Percentiles rank a stretch among this genome's conserved stretches.
phyloP scores from a whole-genome alignment of 2,888 invertebrate genomes.

The Phortica magna region DNA sequence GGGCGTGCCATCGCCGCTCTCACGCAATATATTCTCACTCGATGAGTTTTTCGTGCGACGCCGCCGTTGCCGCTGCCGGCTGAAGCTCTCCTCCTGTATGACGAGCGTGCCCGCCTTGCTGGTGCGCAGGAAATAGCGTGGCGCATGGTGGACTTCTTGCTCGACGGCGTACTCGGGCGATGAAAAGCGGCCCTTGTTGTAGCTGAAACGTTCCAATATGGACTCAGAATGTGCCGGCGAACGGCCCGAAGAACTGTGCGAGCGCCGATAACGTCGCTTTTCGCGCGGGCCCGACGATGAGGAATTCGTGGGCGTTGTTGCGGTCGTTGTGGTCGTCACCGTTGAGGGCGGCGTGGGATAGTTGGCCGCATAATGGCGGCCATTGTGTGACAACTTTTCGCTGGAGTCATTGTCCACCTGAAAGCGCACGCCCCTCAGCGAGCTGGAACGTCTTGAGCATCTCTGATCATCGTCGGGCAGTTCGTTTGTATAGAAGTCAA shows the following conservation, averaged over 20 bases:
- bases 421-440: constrained; percentile 71
- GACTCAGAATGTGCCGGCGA: constrained; percentile 65
- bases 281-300: constrained; percentile 70
- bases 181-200: constrained; percentile 73
- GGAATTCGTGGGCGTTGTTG: constrained; percentile 54
- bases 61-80: constrained; percentile 65
- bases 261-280: constrained; percentile 74
- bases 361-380: background rate
- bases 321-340: constrained; percentile 58
- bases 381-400: background rate
- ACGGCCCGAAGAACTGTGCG: constrained; percentile 65
- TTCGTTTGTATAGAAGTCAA: constrained; percentile 61
- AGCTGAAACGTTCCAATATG: constrained; percentile 76
- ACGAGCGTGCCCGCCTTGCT: constrained; percentile 80
- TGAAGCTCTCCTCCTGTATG: constrained; percentile 79
- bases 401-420: constrained; percentile 50
- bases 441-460: constrained; percentile 66
- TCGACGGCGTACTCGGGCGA: constrained; percentile 73
- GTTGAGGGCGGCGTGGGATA: constrained; percentile 66
- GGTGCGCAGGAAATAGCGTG: constrained; percentile 79
- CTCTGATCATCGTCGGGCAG: constrained; percentile 57
- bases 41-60: constrained; percentile 69
- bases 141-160: constrained; percentile 55
- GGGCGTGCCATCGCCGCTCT: constrained; percentile 22
- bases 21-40: constrained; percentile 59